Percentiles rank a stretch among this genome's conserved stretches.
Conservation (phyloP, 2,888 invertebrate species). For the Amblyteles armatorius region DNA sequence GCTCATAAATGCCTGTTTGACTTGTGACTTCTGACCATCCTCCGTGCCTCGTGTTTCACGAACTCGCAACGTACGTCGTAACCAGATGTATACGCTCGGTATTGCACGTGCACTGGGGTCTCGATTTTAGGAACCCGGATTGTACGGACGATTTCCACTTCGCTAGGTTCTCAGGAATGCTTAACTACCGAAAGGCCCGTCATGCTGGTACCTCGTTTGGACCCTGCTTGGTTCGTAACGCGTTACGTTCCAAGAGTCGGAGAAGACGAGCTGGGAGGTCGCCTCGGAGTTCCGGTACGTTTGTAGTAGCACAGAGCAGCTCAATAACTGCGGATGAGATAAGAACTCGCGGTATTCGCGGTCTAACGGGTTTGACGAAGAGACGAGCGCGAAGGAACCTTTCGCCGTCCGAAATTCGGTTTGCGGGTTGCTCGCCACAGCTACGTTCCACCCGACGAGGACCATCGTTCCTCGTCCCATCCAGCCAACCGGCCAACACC, state of each 20-base stretch:
- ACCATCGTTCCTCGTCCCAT: too few relatives aligned
- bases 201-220: too few relatives aligned
- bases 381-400: neutral
- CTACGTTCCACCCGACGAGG: neutral
- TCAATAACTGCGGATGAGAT: neutral
- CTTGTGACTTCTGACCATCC: neutral
- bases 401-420: neutral
- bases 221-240: too few relatives aligned
- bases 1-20: slow-evolving; percentile 13
- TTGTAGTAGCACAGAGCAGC: neutral
- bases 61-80: neutral
- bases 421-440: neutral
- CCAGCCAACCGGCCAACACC: neutral
- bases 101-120: neutral
- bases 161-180: too few relatives aligned
- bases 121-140: too few relatives aligned
- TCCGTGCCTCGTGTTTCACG: neutral
- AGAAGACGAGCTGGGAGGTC: neutral
- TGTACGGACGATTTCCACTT: too few relatives aligned
- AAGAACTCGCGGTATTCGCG: too few relatives aligned
- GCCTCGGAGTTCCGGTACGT: neutral
- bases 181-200: too few relatives aligned
- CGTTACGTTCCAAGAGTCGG: too few relatives aligned
- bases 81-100: neutral
- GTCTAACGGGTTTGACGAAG: neutral